A percentile compares a stretch with the other conserved stretches of the same genome.
phyloP scores from a whole-genome alignment of 1,140 invertebrate genomes.

The Macrosteles quadrilineatus region DNA sequence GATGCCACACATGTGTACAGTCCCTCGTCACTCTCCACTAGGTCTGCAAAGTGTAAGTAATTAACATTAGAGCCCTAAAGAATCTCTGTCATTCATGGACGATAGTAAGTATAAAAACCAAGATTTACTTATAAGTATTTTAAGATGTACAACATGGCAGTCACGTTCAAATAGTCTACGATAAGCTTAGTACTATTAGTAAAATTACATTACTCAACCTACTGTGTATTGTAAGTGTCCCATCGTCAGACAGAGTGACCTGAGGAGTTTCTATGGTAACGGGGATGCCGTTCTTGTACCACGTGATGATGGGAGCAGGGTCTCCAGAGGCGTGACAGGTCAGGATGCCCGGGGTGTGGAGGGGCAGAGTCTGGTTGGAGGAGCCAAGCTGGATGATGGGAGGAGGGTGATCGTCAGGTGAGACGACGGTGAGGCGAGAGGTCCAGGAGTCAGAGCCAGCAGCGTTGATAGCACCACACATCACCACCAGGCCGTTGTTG shows the following conservation, averaged over 20 bases:
- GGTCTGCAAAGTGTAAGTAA: constrained; percentile 64
- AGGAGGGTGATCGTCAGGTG: constrained; percentile 76
- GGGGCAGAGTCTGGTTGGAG: constrained; percentile 85
- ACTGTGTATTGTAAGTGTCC: constrained; percentile 54
- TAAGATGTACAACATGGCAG: too few species aligned
- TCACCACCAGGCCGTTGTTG: constrained; percentile 64
- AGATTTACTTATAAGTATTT: too few species aligned
- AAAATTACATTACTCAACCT: too few species aligned
- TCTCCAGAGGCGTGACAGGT: constrained; percentile 74
- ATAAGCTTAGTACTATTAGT: too few species aligned
- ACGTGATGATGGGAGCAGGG: constrained; percentile 76
- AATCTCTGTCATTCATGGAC: too few species aligned
- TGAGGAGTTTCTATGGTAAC: constrained; percentile 60
- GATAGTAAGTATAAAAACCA: too few species aligned
- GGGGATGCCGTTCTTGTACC: constrained; percentile 79
- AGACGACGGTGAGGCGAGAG: constrained; percentile 72
- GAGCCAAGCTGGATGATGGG: constrained; percentile 87
- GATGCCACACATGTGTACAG: constrained; percentile 82
- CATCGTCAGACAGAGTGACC: constrained; percentile 68
- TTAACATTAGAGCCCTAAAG: too few species aligned
- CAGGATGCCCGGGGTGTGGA: constrained; percentile 72
- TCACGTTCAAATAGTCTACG: too few species aligned
- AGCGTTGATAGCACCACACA: constrained; percentile 80
- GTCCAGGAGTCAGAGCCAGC: constrained; percentile 75
- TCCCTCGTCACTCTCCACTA: constrained; percentile 71